These are phyloP conservation scores for Willisornis vidua DNA, from an alignment of 2,113 vertebrate species.

Conservation along the genomic window DNA sequence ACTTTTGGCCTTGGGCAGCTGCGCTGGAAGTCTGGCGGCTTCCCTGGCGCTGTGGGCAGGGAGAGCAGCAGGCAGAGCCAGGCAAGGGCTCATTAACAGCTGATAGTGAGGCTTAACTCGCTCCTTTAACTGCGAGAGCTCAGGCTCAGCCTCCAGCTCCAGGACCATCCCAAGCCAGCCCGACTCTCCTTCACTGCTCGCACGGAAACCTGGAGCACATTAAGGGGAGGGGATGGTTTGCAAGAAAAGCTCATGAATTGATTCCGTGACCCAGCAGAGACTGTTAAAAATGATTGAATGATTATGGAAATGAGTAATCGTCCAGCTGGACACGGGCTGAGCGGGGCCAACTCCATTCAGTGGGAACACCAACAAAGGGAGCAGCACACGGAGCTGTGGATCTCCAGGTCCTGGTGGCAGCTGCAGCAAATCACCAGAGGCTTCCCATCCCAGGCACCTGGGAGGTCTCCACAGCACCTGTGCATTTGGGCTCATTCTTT, in stretches of 20 bases:
- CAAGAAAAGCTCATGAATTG: neutral
- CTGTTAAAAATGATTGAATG: conserved; percentile 12
- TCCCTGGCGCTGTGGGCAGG: neutral
- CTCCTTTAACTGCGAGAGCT: neutral
- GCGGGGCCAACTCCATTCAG: neutral
- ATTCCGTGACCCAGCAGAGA: conserved; percentile 10
- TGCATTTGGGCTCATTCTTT: neutral
- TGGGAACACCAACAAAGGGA: neutral
- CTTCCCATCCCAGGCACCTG: neutral
- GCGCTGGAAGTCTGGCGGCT: neutral
- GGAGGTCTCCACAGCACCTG: neutral
- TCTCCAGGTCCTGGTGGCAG: neutral
- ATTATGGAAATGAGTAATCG: conserved; percentile 26
- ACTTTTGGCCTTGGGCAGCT: neutral
- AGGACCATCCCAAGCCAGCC: neutral
- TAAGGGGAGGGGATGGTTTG: neutral
- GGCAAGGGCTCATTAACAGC: neutral
- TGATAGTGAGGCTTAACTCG: neutral
- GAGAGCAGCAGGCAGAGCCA: neutral
- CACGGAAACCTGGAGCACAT: conserved; percentile 43
- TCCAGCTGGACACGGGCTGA: neutral
- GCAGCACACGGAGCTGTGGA: neutral
- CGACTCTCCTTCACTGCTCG: neutral
- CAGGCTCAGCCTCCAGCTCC: neutral
- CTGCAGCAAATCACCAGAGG: neutral